Evolutionary conservation across 1,140 invertebrate species (phyloP).

Genomic region (Centruroides sculpturatus): DNA sequence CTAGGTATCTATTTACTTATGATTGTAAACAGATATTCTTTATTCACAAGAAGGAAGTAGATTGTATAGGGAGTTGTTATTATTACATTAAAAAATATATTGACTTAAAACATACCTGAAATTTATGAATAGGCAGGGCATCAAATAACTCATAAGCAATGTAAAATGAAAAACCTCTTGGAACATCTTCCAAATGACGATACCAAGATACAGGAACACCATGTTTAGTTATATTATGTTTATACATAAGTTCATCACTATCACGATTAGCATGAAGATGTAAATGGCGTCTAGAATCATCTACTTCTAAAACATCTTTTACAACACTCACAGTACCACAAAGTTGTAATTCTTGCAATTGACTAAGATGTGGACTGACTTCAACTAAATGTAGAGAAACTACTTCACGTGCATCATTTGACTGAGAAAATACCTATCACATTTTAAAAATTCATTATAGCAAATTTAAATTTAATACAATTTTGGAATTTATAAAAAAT

Average conservation of each 20-base stretch:
- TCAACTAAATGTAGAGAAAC: constrained; percentile 77
- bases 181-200: constrained; percentile 60
- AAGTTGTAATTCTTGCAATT: constrained; percentile 59
- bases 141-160: constrained; percentile 98
- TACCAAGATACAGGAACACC: constrained; percentile 79
- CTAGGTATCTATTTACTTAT: too few species aligned
- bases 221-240: constrained; percentile 29
- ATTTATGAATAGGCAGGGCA: constrained; percentile 90
- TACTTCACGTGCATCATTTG: constrained; percentile 26
- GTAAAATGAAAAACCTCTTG: constrained; percentile 55
- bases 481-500: background rate
- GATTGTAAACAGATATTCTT: too few species aligned
- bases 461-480: background rate
- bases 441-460: background rate
- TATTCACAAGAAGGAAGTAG: too few species aligned
- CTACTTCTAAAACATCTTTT: constrained; percentile 14
- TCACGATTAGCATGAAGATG: constrained; percentile 9
- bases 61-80: too few species aligned
- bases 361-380: constrained; percentile 63
- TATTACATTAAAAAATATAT: background rate
- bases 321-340: constrained; percentile 38
- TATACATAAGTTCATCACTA: constrained; percentile 17
- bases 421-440: constrained; percentile 13
- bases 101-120: constrained; percentile 17
- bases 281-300: constrained; percentile 12